Evolutionary conservation across 1,140 invertebrate species (phyloP), one percentile per base, ranked within the genome.

Genomic region (Lordiphosa clarofinis): DNA sequence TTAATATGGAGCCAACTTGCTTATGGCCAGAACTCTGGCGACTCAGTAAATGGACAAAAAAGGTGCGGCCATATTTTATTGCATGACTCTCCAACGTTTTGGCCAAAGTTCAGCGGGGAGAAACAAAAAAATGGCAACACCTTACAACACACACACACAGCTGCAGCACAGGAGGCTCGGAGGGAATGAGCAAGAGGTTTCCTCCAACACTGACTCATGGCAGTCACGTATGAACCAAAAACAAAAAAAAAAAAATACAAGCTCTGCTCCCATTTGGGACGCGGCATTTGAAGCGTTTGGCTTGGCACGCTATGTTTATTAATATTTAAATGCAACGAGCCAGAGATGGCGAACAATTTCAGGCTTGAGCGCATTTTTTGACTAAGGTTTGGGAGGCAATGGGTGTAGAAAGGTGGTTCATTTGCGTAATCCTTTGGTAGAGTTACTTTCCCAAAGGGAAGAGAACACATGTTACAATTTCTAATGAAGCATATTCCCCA

Each of bases 321-420:
- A 82, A 82, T 82, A 82, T 82, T 82, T 82, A 82, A 82, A 84
- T 82, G 78, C 78, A 78, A 84, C 78, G 78, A 82, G 78, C 53
- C 76, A 47, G 9, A 28, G 35, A 54, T 55, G 53, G 65, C 63
- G 56, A 72, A 84, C 76, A 82, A 82, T 82, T 82, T 82, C 78
- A 86, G 69, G 78, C 78, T 73, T 82, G 57, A 82, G 65, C 81
- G 76, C 65, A 47, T 37, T 52, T 37, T 50, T 52, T 37, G 63
- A 35, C 10, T 13, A 52, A 52, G 28, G n/a, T 46, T 43, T 39
- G 11, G 43, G 9, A 36, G 28, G 10, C n/a, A n/a, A 19, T 35
- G 19, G 33, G n/a, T 13, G 13, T 33, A 13, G 8, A 10, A 3
- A 3, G 15, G 19, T 11, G 56, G 39, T 38, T 40, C 54, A 49